Evolutionary conservation across 2,797 vertebrate species (phyloP).

Genomic region (Buceros bicornis): DNA sequence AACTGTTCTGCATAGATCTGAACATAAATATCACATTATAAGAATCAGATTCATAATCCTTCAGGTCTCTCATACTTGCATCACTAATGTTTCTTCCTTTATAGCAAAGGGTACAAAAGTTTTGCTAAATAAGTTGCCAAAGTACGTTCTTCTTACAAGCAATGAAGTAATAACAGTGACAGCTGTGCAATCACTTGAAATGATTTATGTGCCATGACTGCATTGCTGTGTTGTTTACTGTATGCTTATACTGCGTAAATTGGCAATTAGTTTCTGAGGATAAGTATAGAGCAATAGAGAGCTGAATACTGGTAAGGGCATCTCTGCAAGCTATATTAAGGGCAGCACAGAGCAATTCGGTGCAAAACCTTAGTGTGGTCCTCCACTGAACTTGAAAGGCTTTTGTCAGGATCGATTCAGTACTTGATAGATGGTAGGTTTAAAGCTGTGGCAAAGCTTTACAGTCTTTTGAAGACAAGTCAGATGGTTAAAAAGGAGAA

Average conservation of each 20-base stretch:
- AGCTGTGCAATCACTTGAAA: constrained; percentile 2
- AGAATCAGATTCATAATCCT: background rate
- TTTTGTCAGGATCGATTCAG: background rate
- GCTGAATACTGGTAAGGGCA: background rate
- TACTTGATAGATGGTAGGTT: background rate
- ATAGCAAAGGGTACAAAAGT: background rate
- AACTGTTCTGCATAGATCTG: background rate
- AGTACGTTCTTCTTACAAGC: background rate
- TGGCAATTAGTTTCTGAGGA: constrained; percentile 8
- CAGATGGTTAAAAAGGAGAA: background rate
- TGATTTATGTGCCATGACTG: background rate
- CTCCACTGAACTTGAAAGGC: background rate
- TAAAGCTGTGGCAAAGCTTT: background rate
- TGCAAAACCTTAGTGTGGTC: background rate
- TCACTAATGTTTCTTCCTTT: background rate
- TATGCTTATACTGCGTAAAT: background rate
- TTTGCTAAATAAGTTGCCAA: background rate
- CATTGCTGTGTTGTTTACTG: background rate
- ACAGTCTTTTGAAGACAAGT: background rate
- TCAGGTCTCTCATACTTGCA: background rate
- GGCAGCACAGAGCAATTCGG: background rate
- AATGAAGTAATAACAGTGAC: background rate
- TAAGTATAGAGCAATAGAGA: background rate
- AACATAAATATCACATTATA: background rate
- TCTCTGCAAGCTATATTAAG: background rate